These are phyloP conservation scores for Sarcophaga rosellei DNA, from an alignment of 2,888 invertebrate species.

Conservation along the genomic window DNA sequence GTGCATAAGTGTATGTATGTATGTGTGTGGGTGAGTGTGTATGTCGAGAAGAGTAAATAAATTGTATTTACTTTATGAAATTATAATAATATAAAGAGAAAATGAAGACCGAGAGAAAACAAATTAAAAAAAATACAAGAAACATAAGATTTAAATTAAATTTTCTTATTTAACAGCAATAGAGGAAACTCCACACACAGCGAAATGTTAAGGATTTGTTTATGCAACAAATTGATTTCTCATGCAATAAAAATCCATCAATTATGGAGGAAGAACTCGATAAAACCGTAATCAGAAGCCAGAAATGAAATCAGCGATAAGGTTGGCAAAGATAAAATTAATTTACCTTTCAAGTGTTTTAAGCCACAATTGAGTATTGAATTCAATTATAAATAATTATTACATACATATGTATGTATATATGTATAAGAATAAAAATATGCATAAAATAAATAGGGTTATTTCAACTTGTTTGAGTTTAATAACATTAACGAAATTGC, in stretches of 20 bases:
- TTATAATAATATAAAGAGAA: slow-evolving; percentile 63
- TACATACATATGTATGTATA: too few relatives aligned
- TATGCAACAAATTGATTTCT: slow-evolving; percentile 20
- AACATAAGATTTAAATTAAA: slow-evolving; percentile 49
- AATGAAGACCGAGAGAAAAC: slow-evolving; percentile 18
- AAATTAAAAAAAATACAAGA: background rate
- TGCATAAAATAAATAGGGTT: too few relatives aligned
- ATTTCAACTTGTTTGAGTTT: too few relatives aligned
- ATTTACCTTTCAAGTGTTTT: slow-evolving; percentile 7
- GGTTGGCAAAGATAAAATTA: slow-evolving; percentile 9
- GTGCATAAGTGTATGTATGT: slow-evolving; percentile 15
- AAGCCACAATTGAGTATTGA: background rate
- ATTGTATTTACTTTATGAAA: slow-evolving; percentile 68
- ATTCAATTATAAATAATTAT: background rate
- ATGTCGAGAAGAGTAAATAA: slow-evolving; percentile 70
- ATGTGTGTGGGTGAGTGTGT: slow-evolving; percentile 59
- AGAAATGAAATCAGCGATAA: slow-evolving; percentile 21
- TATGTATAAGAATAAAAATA: background rate
- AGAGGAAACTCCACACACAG: background rate
- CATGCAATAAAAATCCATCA: background rate
- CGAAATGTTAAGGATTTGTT: slow-evolving; percentile 35
- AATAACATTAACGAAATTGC: too few relatives aligned
- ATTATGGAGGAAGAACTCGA: slow-evolving; percentile 9
- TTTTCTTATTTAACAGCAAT: slow-evolving; percentile 53
- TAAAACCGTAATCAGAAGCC: slow-evolving; percentile 21